Evolutionary conservation across 2,888 invertebrate genomes (phyloP), one percentile per base, ranked within the genome.

Genomic region (Chelonus formosanus): DNA sequence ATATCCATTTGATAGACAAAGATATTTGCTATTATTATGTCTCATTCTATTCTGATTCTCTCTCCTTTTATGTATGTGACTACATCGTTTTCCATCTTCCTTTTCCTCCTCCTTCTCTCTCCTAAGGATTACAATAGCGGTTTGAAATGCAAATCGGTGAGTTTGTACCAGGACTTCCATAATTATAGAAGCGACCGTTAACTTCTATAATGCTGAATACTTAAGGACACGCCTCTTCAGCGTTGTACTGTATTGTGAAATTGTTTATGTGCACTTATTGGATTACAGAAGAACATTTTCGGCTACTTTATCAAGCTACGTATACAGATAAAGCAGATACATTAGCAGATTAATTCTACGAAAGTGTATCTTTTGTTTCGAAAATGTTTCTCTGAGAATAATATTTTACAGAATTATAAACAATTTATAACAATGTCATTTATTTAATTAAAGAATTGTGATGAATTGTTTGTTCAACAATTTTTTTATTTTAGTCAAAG

Each of bases 141-240:
- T 69, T 70, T 71, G 70, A 72, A 75, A 75, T 75, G 74, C 72
- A 75, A 73, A 75, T 73, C 67, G 71, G 60, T 56, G 68, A 72
- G 71, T 73, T 74, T 72, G 71, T 70, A 69, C 70, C 66, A 59
- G 63, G 56, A 68, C 70, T 72, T 72, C 71, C 72, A 73, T 75
- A 73, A 75, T 75, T 75, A 73, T 70, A 71, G 70, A 68, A 75
- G 70, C 71, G 69, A 58, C 65, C 67, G 71, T 73, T 73, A 72
- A 68, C 70, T 70, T 70, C 68, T 68, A 67, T 70, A 73, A 73
- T 70, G 68, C 65, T 56, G 62, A 65, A 67, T 69, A 63, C 61
- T 6, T 55, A 61, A 43, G 40, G 63, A 62, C 62, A 61, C 67
- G 65, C 71, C 67, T 71, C 70, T 67, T 71, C 70, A 67, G 63